Percentiles rank a stretch among this genome's conserved stretches.
Evolutionary conservation across 2,113 vertebrate genomes (phyloP).

Genomic region (Bufo gargarizans): DNA sequence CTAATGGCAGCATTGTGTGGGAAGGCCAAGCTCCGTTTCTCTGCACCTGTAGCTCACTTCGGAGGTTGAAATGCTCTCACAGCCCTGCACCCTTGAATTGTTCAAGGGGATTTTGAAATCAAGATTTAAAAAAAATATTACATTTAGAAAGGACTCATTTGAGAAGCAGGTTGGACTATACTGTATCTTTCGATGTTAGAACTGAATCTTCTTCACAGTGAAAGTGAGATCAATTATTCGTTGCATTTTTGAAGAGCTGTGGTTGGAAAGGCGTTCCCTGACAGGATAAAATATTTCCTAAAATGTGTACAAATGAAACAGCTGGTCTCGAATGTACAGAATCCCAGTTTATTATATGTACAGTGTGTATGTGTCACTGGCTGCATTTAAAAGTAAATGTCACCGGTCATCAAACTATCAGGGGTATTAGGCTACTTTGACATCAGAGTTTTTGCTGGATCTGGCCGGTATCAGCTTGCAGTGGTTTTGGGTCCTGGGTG

Average conservation of each 20-base stretch:
- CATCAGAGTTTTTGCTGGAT: no score
- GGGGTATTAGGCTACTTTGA: no score
- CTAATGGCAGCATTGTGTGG: slow-evolving; percentile 4
- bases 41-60: slow-evolving; percentile 12
- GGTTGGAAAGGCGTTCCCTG: not conserved
- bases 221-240: not conserved
- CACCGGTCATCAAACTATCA: no score
- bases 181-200: not conserved
- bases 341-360: no score
- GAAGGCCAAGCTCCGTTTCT: slow-evolving; percentile 4
- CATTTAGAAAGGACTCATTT: not conserved
- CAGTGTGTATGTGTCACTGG: no score
- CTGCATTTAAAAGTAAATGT: no score
- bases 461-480: no score
- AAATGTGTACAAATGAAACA: no score
- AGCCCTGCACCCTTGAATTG: slow-evolving; percentile 16
- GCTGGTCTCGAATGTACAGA: no score
- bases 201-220: no score
- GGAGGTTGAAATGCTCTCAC: slow-evolving; percentile 10
- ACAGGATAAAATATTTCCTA: not conserved
- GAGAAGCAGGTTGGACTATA: not conserved
- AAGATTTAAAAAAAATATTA: not conserved
- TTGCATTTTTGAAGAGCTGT: not conserved
- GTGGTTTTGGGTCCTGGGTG: no score
- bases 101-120: not conserved